Evolutionary conservation across 2,113 vertebrate species (phyloP).

Genomic region (Ursus arctos): DNA sequence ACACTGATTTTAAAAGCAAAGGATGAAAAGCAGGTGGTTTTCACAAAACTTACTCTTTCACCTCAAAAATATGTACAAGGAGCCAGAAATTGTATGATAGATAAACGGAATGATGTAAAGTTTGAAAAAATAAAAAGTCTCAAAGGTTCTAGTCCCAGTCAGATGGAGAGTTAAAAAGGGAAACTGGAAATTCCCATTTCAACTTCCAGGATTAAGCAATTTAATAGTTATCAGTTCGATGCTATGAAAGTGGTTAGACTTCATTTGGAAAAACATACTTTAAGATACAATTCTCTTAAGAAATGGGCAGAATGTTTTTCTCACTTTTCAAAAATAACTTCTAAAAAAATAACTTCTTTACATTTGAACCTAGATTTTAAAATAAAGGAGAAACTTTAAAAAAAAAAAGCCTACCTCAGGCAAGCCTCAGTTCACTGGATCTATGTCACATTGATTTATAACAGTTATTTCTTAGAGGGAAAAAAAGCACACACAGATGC

Average conservation of each 20-base stretch:
- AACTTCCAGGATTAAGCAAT: constrained; percentile 63
- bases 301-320: constrained; percentile 41
- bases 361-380: constrained; percentile 62
- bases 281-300: constrained; percentile 2
- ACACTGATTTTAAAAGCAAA: constrained; percentile 5
- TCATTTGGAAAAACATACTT: constrained; percentile 39
- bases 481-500: constrained; percentile 92
- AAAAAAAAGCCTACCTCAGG: constrained; percentile 68
- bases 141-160: not conserved
- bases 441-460: constrained; percentile 91
- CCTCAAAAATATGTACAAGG: not conserved
- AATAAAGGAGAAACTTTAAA: constrained; percentile 47
- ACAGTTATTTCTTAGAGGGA: constrained; percentile 88
- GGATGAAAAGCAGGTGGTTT: constrained; percentile 34
- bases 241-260: not conserved
- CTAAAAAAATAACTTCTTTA: constrained; percentile 57
- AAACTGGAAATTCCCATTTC: constrained; percentile 60
- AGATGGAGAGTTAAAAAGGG: not conserved
- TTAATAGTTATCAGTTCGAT: constrained; percentile 50
- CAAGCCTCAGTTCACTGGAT: constrained; percentile 79
- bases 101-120: not conserved
- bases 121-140: constrained; percentile 16
- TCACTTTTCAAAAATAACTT: constrained; percentile 57
- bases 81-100: constrained; percentile 27
- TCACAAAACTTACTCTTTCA: not conserved